These are phyloP conservation scores for Ormyrus nitidulus DNA, from an alignment of 2,888 invertebrate genomes.

Conservation along the genomic window DNA sequence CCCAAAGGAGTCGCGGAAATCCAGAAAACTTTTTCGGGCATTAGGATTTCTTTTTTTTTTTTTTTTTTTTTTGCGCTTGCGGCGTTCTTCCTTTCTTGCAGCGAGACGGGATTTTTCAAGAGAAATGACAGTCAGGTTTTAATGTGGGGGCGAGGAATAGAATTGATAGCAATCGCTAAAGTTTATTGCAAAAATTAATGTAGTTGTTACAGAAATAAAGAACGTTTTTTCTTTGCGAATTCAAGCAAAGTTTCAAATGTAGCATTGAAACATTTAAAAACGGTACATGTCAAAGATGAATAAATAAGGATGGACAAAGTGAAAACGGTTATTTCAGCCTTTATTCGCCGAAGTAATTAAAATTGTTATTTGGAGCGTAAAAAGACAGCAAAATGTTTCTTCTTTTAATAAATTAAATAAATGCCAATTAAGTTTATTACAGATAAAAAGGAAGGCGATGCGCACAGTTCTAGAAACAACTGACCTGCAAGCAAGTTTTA, in stretches of 20 bases:
- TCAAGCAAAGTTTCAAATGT: not conserved
- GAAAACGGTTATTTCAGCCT: not conserved
- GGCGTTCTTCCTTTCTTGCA: too few relatives aligned
- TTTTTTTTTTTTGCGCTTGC: not conserved
- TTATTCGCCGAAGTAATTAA: not conserved
- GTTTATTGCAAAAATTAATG: too few relatives aligned
- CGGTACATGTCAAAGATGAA: too few relatives aligned
- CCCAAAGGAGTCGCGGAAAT: not conserved
- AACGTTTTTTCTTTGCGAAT: too few relatives aligned
- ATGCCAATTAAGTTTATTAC: conserved; percentile 4
- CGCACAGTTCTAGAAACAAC: not conserved
- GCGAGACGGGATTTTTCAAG: too few relatives aligned
- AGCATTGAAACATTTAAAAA: not conserved
- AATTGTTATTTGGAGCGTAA: not conserved
- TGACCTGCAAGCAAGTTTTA: not conserved
- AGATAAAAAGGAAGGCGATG: not conserved
- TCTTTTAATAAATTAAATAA: conserved; percentile 3
- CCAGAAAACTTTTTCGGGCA: not conserved
- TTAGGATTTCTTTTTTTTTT: conserved; percentile 1
- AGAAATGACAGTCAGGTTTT: too few relatives aligned
- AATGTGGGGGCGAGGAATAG: too few relatives aligned
- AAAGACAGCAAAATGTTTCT: not conserved
- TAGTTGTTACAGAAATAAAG: too few relatives aligned
- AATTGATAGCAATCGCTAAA: too few relatives aligned
- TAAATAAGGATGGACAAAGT: too few relatives aligned